phyloP scores from a whole-genome alignment of 2,113 vertebrate species.

The Zeus faber region DNA sequence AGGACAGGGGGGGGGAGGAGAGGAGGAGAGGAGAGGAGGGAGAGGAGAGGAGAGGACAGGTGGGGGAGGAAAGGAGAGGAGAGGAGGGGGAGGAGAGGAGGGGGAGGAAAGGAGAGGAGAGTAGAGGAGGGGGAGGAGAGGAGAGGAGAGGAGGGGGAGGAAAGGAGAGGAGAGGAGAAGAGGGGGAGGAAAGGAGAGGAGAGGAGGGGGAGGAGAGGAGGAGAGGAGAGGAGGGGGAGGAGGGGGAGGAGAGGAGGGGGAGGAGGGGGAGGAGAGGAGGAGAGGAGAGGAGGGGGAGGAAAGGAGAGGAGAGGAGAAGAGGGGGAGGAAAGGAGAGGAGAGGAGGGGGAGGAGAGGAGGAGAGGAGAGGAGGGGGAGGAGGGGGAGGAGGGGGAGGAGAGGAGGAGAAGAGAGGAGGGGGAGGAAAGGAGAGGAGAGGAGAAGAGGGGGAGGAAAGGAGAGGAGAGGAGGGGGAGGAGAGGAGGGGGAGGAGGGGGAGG shows the following conservation, averaged over 20 bases:
- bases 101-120: background rate
- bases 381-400: conserved; percentile 27
- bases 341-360: background rate
- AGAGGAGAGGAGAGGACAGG: conserved; percentile 22
- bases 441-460: conserved; percentile 43
- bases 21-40: too few species aligned
- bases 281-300: background rate
- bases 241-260: conserved; percentile 39
- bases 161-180: conserved; percentile 13
- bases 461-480: background rate
- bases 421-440: conserved; percentile 18
- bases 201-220: conserved; percentile 19
- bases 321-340: background rate
- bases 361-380: conserved; percentile 35
- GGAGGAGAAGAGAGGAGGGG: conserved; percentile 48
- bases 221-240: conserved; percentile 1
- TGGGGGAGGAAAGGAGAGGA: background rate
- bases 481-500: background rate
- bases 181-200: conserved; percentile 53
- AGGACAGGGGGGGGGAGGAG: background rate
- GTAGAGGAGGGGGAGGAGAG: background rate
- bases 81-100: too few species aligned
- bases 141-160: conserved; percentile 25
- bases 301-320: too few species aligned
- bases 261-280: conserved; percentile 16